Conservation (phyloP, 2,113 vertebrate species). For the Tachycineta bicolor region DNA sequence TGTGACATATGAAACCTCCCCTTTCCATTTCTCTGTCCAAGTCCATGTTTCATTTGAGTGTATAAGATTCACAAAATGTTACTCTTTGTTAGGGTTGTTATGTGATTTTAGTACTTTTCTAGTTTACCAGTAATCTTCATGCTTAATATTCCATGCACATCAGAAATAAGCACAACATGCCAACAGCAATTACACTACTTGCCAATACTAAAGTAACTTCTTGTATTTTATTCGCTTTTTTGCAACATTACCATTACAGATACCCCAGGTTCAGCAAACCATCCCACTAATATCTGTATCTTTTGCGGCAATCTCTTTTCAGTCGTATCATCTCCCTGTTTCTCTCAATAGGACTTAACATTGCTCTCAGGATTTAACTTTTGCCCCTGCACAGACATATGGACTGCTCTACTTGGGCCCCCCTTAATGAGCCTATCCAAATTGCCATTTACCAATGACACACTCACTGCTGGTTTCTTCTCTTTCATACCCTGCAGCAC, state of each 20-base stretch:
- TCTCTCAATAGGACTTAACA: not conserved
- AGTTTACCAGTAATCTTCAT: not conserved
- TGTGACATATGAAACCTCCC: not conserved
- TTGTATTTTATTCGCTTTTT: not conserved
- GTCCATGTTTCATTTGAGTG: not conserved
- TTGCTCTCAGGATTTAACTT: not conserved
- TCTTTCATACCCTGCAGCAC: not conserved
- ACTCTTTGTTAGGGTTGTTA: not conserved
- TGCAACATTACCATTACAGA: not conserved
- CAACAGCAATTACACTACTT: not conserved
- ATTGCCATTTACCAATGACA: not conserved
- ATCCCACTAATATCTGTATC: not conserved
- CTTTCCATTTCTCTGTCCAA: not conserved
- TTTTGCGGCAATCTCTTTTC: not conserved
- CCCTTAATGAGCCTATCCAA: not conserved
- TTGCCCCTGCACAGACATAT: not conserved
- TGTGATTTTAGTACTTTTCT: not conserved
- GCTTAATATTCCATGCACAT: not conserved
- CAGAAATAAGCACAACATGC: not conserved
- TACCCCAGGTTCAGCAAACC: not conserved
- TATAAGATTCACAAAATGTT: not conserved
- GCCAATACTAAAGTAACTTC: not conserved
- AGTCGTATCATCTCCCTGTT: not conserved
- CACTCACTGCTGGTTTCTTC: not conserved
- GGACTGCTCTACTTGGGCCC: not conserved